Base-by-base conservation (phyloP, 1,140 invertebrate species). In the Zaprionus lachaisei region DNA sequence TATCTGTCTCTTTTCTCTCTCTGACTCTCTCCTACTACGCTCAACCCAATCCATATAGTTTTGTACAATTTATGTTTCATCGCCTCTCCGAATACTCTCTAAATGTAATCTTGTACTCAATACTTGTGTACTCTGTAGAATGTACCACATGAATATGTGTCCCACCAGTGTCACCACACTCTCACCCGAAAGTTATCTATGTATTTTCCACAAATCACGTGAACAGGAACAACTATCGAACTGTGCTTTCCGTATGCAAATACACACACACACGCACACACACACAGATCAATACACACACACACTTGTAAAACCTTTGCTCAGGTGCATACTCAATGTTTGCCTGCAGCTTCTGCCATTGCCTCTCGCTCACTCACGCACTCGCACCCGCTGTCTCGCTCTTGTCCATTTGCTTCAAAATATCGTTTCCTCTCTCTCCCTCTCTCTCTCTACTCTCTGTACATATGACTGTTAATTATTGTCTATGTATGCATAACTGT, bases 31-130 rank as follows among this genome's bases (percentile, higher is more conserved):
- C 56, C 37, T 38, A 38, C 84, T 72, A 72, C 57, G 82, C 73
- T 84, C 44, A 81, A 81, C 64, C 83, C 74, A 81, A 85, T 70
- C 77, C 72, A 66, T 24, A 69, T 37, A 72, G 68, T 80, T 83
- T 69, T 80, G 67, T 80, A 83, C 34, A 65, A 68, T 68, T 74
- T 68, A 56, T 47, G 38, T 62, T 62, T 62, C 65, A 74, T 69
- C 55, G 57, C 65, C 57, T 69, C 17, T 58, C 20, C 55, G 56
- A 72, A 64, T 62, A 64, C 64, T 81, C 41, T 85, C 51, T 85
- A 72, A 85, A 72, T 86, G 79, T 86, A 69, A 69, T 57, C 65
- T 17, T 47, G 71, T 75, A 72, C 72, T 72, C 67, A 64, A 66
- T 72, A 74, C 62, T 57, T 49, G 47, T 49, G 17, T 44, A 38